Base-by-base conservation (phyloP, 2,113 vertebrate genomes). In the Zapus hudsonius region DNA sequence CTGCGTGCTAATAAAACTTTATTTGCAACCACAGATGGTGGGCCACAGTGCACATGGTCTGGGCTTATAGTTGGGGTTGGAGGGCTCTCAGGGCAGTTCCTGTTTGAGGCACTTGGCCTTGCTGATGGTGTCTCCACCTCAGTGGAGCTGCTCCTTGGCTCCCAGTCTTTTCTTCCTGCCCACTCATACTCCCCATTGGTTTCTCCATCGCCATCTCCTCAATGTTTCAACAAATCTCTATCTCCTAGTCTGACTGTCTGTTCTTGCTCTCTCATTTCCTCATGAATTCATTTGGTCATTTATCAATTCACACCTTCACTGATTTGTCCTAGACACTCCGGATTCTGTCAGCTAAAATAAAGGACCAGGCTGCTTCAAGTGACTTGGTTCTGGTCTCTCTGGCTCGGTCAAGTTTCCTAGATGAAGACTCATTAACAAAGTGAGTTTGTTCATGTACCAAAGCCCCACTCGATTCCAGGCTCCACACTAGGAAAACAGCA, bases 1-100 rank as follows among this genome's bases (percentile, higher is more conserved):
- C 44, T 29, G 84, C 20, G 57, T 87, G n/a, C 86, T 70, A 86
- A 91, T 87, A 94, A 89, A 94, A 89, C 87, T 94, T 91, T 93
- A 94, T 90, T 93, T 52, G 55, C 25, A 84, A 38, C 78, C 52
- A 38, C 23, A 52, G 59, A 82, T 3, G 0, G 27, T 13, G 63
- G 52, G 59, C 47, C 42, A 6, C 3, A 31, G 93, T 59, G 78
- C 47, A n/a, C 29, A 0, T 29, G 64, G 8, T 38, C 47, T 20
- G 55, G 87, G 36, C 33, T 66, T 75, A 33, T 15, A 52, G 38
- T 17, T 5, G 2, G 10, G 47, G 11, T 22, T n/a, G 42, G n/a
- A 79, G 74, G 20, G 1, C 55, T 72, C 36, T 66, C 38, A n/a
- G 6, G 7, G 67, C 67, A 70, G 80, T 55, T 61, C 33, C 11